Conservation (phyloP, 2,888 invertebrate genomes). For the Oscheius sp. region DNA sequence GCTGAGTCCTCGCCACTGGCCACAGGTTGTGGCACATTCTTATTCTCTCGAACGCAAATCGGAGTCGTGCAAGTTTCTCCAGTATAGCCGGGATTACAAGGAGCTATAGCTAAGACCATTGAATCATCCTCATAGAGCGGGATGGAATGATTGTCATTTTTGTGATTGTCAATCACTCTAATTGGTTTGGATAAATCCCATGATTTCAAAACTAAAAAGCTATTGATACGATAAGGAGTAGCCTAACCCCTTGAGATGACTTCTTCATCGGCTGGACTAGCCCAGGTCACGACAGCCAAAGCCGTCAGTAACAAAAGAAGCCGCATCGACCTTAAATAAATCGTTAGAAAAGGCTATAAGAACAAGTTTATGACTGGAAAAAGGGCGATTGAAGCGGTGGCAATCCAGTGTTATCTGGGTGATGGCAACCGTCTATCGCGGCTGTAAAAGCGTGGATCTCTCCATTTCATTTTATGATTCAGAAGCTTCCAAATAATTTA, state of each 20-base stretch:
- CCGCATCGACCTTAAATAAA: constrained; percentile 1
- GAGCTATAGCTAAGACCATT: constrained; percentile 2
- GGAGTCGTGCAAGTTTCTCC: constrained; percentile 59
- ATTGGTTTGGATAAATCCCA: constrained; percentile 21
- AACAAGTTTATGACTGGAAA: background rate
- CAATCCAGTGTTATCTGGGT: background rate
- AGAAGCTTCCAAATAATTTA: too few species aligned
- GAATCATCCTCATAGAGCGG: background rate
- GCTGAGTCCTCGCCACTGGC: constrained; percentile 30
- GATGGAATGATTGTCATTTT: background rate
- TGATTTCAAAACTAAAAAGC: constrained; percentile 9
- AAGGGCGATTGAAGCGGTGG: background rate
- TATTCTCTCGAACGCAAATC: constrained; percentile 42
- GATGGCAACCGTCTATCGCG: background rate
- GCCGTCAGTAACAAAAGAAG: constrained; percentile 13
- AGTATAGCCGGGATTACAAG: constrained; percentile 57
- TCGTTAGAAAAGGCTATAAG: background rate
- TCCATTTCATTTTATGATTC: too few species aligned
- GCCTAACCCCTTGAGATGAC: background rate
- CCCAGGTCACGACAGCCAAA: constrained; percentile 11
- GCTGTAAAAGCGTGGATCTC: constrained; percentile 28
- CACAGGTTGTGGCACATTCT: constrained; percentile 31
- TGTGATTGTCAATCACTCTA: background rate
- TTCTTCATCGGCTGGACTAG: background rate
- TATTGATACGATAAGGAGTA: background rate